phyloP scores from a whole-genome alignment of 2,888 invertebrate species.

The Andrena dorsata region DNA sequence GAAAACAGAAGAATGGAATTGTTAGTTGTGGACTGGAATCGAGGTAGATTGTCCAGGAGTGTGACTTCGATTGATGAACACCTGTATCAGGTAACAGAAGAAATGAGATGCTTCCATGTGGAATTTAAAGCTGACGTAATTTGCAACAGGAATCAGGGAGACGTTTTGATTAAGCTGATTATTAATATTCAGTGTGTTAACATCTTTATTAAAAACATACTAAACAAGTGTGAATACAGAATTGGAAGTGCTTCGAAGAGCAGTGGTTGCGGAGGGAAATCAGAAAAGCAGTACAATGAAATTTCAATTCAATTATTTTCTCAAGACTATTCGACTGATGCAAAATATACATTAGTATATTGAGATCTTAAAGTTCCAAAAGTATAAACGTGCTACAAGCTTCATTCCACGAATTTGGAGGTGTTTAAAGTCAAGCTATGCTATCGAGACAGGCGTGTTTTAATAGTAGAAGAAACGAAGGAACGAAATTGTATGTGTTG shows the following conservation, averaged over 20 bases:
- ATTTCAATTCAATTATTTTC: neutral
- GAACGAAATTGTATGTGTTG: neutral
- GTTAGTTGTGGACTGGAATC: neutral
- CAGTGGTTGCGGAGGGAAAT: constrained; percentile 17
- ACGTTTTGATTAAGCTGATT: neutral
- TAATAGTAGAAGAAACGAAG: neutral
- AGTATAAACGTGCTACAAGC: neutral
- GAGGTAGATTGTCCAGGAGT: neutral
- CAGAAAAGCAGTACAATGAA: constrained; percentile 27
- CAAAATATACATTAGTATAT: neutral
- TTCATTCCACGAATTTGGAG: neutral
- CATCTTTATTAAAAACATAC: too few relatives aligned
- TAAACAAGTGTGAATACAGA: too few relatives aligned
- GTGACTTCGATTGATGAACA: neutral
- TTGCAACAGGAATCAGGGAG: neutral
- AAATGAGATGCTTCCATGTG: neutral
- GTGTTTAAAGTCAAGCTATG: neutral
- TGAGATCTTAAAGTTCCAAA: neutral
- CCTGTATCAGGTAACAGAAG: neutral
- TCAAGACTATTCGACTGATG: neutral
- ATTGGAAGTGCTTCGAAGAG: too few relatives aligned
- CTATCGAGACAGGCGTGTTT: constrained; percentile 11
- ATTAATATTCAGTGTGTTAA: too few relatives aligned
- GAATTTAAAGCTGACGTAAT: neutral
- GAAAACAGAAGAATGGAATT: neutral